Base-by-base conservation (phyloP, 2,888 invertebrate species). In the Andrena bucephala region DNA sequence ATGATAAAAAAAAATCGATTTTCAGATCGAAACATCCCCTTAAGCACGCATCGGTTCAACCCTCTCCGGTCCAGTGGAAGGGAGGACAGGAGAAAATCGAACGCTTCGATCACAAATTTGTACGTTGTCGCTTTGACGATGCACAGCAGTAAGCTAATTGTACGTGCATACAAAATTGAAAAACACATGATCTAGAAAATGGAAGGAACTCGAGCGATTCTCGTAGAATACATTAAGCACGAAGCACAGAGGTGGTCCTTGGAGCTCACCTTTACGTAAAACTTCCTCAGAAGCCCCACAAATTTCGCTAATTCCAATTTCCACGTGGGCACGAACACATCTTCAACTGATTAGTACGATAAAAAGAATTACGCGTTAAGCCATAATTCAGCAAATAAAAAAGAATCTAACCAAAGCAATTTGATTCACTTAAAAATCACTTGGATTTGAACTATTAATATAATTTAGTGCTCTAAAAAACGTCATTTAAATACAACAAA, bases 161-260 rank as follows among this genome's bases (percentile, higher is more conserved):
- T 83, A 54, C 60, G 24, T 50, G 57, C 29, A 57, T 83, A 84
- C 60, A 79, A 85, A 80, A 81, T 79, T 42, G 65, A 72, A 71
- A 27, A 67, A 70, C 72, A 42, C 33, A n/a, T 20, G 52, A 81
- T 57, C 48, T 74, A 84, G 42, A 59, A 27, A 78, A 79, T 82
- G 76, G 78, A 85, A 82, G 79, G 79, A 82, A 65, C 72, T 68
- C 67, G 65, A 78, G 29, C 24, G 50, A 72, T 42, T 69, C 57
- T 62, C 16, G 36, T 29, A 77, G 10, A 70, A 36, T 74, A 63
- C 67, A 69, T 84, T 29, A 59, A 62, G 57, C 20, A 52, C 52
- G 48, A 36, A 57, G 52, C 59, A 74, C 29, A 72, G 29, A 77
- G 54, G 10, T 33, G 16, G 50, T 54, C 54, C 7, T 16, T 13